These are phyloP conservation scores for Spilarctia lutea DNA, from an alignment of 2,888 invertebrate species.

Conservation along the genomic window DNA sequence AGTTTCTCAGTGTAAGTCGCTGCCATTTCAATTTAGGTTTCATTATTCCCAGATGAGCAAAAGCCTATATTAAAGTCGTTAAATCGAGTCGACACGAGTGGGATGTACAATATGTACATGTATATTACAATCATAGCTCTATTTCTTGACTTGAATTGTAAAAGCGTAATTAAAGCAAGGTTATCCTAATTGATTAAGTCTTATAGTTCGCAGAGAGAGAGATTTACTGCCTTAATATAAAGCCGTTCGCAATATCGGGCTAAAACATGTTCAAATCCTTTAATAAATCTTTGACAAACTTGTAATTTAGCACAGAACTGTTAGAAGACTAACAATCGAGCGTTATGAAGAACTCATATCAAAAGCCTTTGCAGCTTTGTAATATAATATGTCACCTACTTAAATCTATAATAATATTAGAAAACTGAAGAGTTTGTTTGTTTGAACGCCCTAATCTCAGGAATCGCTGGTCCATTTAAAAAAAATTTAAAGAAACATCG, in stretches of 20 bases:
- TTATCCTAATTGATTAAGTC: constrained; percentile 5
- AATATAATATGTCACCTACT: too few species aligned
- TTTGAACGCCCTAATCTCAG: too few species aligned
- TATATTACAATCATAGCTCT: background rate
- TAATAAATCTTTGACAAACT: background rate
- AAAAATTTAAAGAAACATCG: too few species aligned
- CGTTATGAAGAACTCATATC: background rate
- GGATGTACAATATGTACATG: background rate
- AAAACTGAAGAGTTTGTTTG: too few species aligned
- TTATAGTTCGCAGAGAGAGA: constrained; percentile 2
- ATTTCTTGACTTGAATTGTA: constrained; percentile 8
- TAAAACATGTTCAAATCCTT: background rate
- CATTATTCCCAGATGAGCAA: background rate
- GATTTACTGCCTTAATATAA: constrained; percentile 1
- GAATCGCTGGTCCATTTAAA: too few species aligned
- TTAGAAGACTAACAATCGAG: background rate
- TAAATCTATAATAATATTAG: too few species aligned
- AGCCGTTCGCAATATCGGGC: background rate
- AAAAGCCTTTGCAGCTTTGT: background rate
- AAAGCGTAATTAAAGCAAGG: background rate
- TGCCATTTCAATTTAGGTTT: background rate
- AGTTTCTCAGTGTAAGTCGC: too few species aligned
- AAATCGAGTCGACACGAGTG: background rate
- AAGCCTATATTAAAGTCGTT: constrained; percentile 5
- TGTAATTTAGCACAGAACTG: background rate